Evolutionary conservation across 2,797 vertebrate species (phyloP), one percentile per base, ranked within the genome.

Genomic region (Dromococcyx pavoninus): DNA sequence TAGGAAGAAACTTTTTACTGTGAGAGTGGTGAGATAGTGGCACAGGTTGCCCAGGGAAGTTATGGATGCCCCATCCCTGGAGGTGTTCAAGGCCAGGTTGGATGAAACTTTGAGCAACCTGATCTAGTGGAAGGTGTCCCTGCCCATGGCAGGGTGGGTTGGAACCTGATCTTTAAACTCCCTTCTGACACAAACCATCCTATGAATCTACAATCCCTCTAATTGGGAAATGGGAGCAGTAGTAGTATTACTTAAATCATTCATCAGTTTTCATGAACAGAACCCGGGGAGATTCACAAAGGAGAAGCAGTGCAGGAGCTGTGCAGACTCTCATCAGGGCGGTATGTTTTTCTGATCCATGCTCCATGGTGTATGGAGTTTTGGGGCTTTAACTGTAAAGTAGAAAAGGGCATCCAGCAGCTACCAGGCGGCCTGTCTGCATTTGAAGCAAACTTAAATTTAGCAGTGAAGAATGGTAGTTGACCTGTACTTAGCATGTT

Each of bases 281-380:
- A 19, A n/a, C n/a, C n/a, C n/a, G n/a, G n/a, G 32, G 30, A 25
- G 21, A 3, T 46, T n/a, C 33, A 30, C 44, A 24, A 69, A 46
- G 35, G n/a, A 56, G 30, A 37, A 37, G 46, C n/a, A 10, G 27
- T 10, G 23, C 24, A 16, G 54, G 35, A 30, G 24, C 44, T 43
- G 37, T 32, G 2, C n/a, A 39, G 50, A 12, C 16, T 57, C 14
- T 33, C 16, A 3, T 7, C 2, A 2, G 5, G 0, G 5, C 70
- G 33, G 23, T 9, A 0, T 9, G 11, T 51, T 24, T 69, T 25
- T 39, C 32, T 80, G 21, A 11, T 7, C 33, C 2, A 1, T 2
- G 9, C 32, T 69, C 35, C 7, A 1, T 0, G 5, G 11, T 35
- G 17, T 6, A 5, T 1, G 1, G 48, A 37, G 23, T 25, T 30